A percentile compares a stretch with the other conserved stretches of the same genome.
Conservation (phyloP, 2,797 vertebrate genomes). For the Pelobates cultripes region DNA sequence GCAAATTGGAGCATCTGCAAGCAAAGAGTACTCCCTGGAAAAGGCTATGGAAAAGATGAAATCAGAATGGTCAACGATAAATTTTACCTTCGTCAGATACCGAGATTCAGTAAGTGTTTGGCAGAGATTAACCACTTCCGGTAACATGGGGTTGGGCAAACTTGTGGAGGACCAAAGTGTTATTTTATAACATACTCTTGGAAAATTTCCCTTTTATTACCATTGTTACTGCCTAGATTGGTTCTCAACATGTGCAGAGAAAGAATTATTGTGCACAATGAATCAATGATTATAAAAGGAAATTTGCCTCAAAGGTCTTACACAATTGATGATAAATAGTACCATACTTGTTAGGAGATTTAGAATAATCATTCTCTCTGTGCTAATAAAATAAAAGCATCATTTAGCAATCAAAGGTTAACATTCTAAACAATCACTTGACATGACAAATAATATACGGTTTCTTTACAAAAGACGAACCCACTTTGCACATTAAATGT, state of each 20-base stretch:
- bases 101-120: slow-evolving; percentile 83
- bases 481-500: background rate
- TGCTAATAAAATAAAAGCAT: slow-evolving; percentile 1
- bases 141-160: background rate
- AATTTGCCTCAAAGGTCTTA: background rate
- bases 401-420: slow-evolving; percentile 1
- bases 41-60: slow-evolving; percentile 91
- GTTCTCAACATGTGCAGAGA: slow-evolving; percentile 6
- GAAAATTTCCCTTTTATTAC: background rate
- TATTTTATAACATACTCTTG: background rate
- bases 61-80: slow-evolving; percentile 78
- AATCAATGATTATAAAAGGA: background rate
- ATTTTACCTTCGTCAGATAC: slow-evolving; percentile 78
- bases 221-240: background rate
- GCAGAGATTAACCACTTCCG: background rate
- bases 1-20: slow-evolving; percentile 82
- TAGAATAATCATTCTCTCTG: background rate
- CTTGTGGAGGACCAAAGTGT: background rate
- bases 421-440: background rate
- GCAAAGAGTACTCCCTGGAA: slow-evolving; percentile 89
- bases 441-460: background rate
- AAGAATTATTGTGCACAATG: background rate
- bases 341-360: background rate
- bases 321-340: background rate
- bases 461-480: slow-evolving; percentile 1